phyloP scores from a whole-genome alignment of 2,797 vertebrate species.

The Amblyraja radiata region DNA sequence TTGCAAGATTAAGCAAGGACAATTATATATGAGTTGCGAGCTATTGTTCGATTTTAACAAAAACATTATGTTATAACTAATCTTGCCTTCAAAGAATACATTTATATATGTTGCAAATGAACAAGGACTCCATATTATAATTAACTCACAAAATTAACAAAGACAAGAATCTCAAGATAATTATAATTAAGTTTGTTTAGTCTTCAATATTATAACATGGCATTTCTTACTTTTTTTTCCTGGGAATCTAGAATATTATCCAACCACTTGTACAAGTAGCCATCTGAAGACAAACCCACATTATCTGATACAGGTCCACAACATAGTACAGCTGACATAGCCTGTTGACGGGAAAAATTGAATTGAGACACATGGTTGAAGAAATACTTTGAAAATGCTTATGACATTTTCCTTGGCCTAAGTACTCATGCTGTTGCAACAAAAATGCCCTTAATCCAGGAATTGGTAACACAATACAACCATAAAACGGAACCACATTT shows the following conservation, averaged over 20 bases:
- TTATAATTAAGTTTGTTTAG: neutral
- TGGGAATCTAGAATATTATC: slow-evolving; percentile 98
- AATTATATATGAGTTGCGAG: neutral
- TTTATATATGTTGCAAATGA: neutral
- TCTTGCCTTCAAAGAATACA: neutral
- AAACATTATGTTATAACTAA: neutral
- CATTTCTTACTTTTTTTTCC: slow-evolving; percentile 84
- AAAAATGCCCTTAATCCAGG: neutral
- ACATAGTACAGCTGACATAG: slow-evolving; percentile 97
- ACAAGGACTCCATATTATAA: neutral
- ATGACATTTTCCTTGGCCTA: neutral
- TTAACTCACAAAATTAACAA: no score
- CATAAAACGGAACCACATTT: neutral
- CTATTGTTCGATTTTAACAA: neutral
- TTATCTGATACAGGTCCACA: slow-evolving; percentile 98
- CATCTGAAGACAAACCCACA: slow-evolving; percentile 93
- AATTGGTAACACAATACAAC: neutral
- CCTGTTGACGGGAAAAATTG: slow-evolving; percentile 53
- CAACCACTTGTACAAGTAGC: slow-evolving; percentile 98
- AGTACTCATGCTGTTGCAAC: neutral
- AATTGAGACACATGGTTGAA: neutral
- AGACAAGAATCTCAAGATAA: neutral
- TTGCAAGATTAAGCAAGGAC: neutral
- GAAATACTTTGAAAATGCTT: neutral
- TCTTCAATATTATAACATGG: neutral